Percentiles rank a stretch among this genome's conserved stretches.
Evolutionary conservation across 2,113 vertebrate species (phyloP).

Genomic region (Lichenostomus cassidix): DNA sequence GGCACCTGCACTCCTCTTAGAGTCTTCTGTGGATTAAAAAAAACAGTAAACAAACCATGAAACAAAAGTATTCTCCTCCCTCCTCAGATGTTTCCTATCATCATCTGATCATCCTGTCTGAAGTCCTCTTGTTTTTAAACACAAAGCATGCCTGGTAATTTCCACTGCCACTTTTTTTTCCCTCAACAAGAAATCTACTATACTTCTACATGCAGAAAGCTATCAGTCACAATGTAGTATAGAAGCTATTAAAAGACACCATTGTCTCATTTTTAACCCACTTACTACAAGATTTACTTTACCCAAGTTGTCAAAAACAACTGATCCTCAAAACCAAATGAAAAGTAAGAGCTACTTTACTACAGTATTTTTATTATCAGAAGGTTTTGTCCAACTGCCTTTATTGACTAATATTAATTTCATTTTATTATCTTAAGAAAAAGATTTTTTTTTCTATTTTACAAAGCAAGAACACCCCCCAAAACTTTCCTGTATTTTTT

Average conservation of each 20-base stretch:
- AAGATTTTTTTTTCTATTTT: neutral
- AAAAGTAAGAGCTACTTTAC: neutral
- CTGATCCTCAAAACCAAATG: neutral
- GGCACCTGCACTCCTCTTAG: conserved; percentile 67
- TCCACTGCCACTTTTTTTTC: neutral
- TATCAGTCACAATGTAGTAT: neutral
- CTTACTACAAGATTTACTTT: neutral
- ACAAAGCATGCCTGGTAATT: neutral
- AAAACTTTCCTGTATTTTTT: neutral
- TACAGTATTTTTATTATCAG: neutral
- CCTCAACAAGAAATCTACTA: neutral
- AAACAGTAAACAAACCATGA: neutral
- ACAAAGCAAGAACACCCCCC: neutral
- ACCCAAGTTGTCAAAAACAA: neutral
- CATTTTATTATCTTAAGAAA: neutral
- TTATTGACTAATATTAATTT: neutral
- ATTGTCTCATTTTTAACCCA: neutral
- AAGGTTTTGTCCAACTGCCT: neutral
- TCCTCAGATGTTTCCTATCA: neutral
- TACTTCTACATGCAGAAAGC: neutral
- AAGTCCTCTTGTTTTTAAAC: neutral
- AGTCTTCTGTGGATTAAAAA: conserved; percentile 70
- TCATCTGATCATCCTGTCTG: neutral
- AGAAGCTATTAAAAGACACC: neutral
- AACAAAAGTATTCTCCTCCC: neutral